phyloP scores from a whole-genome alignment of 1,140 invertebrate species.

The Drosophila azteca region DNA sequence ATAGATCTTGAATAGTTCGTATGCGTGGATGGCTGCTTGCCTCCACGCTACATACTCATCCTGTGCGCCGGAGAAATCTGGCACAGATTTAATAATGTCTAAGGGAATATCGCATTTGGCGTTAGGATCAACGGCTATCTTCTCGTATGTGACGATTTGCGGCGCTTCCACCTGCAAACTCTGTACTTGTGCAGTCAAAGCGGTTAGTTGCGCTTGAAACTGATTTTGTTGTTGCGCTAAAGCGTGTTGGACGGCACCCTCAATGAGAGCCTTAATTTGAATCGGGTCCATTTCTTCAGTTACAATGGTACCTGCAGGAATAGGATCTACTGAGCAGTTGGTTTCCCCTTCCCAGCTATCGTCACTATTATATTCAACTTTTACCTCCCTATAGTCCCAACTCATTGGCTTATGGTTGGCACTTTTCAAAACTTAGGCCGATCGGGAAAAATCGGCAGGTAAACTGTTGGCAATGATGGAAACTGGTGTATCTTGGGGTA shows the following conservation, averaged over 20 bases:
- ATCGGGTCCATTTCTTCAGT: background rate
- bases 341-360: background rate
- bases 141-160: slow-evolving; percentile 1
- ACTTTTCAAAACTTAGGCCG: slow-evolving; percentile 15
- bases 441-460: slow-evolving; percentile 10
- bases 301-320: no score
- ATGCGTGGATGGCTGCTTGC: slow-evolving; percentile 27
- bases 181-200: background rate
- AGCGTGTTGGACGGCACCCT: background rate
- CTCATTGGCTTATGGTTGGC: slow-evolving; percentile 14
- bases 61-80: slow-evolving; percentile 13
- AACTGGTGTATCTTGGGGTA: slow-evolving; percentile 2
- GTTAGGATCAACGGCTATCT: background rate
- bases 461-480: slow-evolving; percentile 10
- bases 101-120: slow-evolving; percentile 21
- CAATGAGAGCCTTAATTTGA: background rate
- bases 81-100: slow-evolving; percentile 25
- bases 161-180: background rate
- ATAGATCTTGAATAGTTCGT: slow-evolving; percentile 10
- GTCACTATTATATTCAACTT: slow-evolving; percentile 4
- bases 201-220: background rate
- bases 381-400: slow-evolving; percentile 12
- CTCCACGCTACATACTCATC: slow-evolving; percentile 29
- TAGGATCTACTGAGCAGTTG: background rate
- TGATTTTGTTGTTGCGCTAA: background rate